Conservation (phyloP, 1,140 invertebrate genomes). For the Calosoma granatense region DNA sequence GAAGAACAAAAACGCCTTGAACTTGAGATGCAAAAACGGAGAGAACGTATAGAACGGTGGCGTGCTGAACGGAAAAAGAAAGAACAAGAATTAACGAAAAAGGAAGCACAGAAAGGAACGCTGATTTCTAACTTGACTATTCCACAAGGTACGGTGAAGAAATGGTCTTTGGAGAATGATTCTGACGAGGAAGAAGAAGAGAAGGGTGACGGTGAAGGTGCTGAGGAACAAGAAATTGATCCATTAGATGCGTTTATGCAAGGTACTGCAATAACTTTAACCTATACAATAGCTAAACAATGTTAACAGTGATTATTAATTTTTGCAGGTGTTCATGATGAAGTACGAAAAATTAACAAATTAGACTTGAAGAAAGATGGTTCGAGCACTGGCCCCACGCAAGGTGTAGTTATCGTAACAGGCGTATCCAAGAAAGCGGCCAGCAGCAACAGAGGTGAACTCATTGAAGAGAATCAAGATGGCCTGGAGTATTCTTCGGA, state of each 20-base stretch:
- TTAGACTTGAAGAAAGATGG: slow-evolving; percentile 44
- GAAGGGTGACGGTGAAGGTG: slow-evolving; percentile 40
- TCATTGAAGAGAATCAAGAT: slow-evolving; percentile 96
- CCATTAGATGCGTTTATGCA: slow-evolving; percentile 96
- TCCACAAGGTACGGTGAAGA: slow-evolving; percentile 50
- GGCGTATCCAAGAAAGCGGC: slow-evolving; percentile 77
- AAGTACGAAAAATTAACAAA: slow-evolving; percentile 87
- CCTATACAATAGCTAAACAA: too few species aligned
- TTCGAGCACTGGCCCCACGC: slow-evolving; percentile 37
- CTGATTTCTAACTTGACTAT: slow-evolving; percentile 40
- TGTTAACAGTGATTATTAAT: too few species aligned
- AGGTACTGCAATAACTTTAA: slow-evolving; percentile 31
- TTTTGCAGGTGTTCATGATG: slow-evolving; percentile 60
- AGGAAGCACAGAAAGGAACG: slow-evolving; percentile 53
- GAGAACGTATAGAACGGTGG: slow-evolving; percentile 91
- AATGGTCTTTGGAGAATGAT: slow-evolving; percentile 89
- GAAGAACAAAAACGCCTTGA: slow-evolving; percentile 84
- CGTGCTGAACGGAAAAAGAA: slow-evolving; percentile 78
- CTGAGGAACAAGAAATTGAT: slow-evolving; percentile 53
- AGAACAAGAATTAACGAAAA: slow-evolving; percentile 67
- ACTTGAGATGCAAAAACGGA: slow-evolving; percentile 90
- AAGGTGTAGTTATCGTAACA: slow-evolving; percentile 67
- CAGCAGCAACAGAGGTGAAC: slow-evolving; percentile 73
- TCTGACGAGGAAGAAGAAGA: slow-evolving; percentile 60
- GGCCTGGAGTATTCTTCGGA: slow-evolving; percentile 95